Evolutionary conservation across 2,888 invertebrate species (phyloP), one percentile per base, ranked within the genome.

Genomic region (Cerceris ruficornis): DNA sequence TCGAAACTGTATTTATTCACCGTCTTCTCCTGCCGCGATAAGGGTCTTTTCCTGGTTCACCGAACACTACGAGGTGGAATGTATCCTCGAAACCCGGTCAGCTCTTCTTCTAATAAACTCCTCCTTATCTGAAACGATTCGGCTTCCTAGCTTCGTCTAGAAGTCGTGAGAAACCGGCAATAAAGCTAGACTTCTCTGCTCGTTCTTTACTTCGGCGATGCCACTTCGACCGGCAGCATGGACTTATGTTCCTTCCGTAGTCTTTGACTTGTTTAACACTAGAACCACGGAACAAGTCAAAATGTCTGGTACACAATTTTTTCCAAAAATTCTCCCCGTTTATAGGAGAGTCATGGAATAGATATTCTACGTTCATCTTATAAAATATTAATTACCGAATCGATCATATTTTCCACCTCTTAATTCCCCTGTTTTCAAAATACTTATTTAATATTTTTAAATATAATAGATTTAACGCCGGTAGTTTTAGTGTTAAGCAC

Each of bases 1-100:
- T 28, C 15, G 73, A 69, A 71, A 80, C 74, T 70, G 71, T 84
- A 83, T 83, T 84, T 83, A 83, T 84, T 83, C 83, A 80, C 69
- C 72, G 75, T 70, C 49, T 71, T 67, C 73, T 66, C 65, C 69
- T 46, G 49, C 65, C 41, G 50, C 58, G 83, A 83, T 84, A 84
- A 83, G 73, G 73, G 68, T 75, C 72, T 75, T 83, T 82, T 67
- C 73, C 76, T 58, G 72, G 79, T 83, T 65, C 74, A 55, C 73
- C 71, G 52, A 71, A 41, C 70, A 60, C 46, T 69, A 58, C 65
- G 67, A 62, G 28, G 59, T 59, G 54, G 28, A 67, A 64, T 61
- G 49, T 54, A 61, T 67, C 65, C 65, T 65, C n/a, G 61, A 8
- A 14, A 52, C 39, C 43, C 13, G 41, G 28, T 57, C 55, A 62